Evolutionary conservation across 2,113 vertebrate genomes (phyloP), one percentile per base, ranked within the genome.

Genomic region (Cololabis saira): DNA sequence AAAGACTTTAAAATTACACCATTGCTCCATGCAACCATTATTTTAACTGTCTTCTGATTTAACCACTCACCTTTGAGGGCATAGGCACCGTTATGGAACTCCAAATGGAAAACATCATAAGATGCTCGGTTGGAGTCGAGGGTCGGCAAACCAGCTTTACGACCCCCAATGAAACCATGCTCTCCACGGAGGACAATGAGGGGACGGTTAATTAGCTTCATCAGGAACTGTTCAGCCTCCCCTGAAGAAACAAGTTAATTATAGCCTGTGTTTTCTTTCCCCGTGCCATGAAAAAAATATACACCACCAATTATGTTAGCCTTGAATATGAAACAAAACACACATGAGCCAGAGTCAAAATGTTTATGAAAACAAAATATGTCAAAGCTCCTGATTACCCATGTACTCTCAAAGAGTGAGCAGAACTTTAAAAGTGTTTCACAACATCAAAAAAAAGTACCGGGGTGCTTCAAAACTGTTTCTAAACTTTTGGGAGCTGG

Each of bases 171-270:
- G 89, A 99, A 99, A n/a, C 98, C 98, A 0, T 98, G 95, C 68
- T 99, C 97, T 0, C 98, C 97, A 0, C 97, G 96, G 6, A 99
- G 91, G 53, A 99, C 98, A 0, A 99, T 97, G 80, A 99, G 93
- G 18, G 98, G 98, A 12, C 97, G 91, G 87, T 99, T 99, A 81
- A 99, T 98, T 43, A 99, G 95, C 86, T 98, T 98, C 95, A 99
- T 94, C 80, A 98, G 86, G 14, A 99, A 98, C 49, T 94, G 91
- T 78, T 99, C 97, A 0, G 95, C 93, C 65, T 99, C 96, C 0
- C 94, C 98, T 99, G 66, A 0, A 37, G 73, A 49, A 16, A 71
- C 24, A 24, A 22, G 12, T 6, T 22, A 27, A 54, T 72, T 19
- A 48, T 43, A 7, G 15, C 6, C 2, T 18, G n/a, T 18, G n/a